A percentile compares a stretch with the other conserved stretches of the same genome.
phyloP scores from a whole-genome alignment of 2,113 vertebrate species.

The Elanus axillaris region DNA sequence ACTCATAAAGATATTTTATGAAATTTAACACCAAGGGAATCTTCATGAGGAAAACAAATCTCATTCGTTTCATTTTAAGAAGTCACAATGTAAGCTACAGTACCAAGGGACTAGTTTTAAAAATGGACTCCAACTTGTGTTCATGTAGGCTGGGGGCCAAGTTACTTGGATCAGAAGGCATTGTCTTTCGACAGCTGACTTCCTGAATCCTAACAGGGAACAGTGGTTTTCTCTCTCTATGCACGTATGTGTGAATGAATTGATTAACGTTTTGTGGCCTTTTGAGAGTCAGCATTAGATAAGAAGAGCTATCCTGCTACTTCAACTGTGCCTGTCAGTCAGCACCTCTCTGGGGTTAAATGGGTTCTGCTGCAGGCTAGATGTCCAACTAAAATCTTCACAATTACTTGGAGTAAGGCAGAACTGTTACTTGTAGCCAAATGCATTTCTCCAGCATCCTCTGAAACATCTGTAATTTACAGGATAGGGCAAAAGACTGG shows the following conservation, averaged over 20 bases:
- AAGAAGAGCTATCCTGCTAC: neutral
- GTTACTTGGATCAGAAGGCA: neutral
- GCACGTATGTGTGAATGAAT: neutral
- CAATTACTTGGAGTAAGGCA: neutral
- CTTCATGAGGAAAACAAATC: neutral
- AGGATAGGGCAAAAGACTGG: neutral
- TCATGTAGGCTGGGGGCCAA: neutral
- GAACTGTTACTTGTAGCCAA: neutral
- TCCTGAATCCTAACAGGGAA: neutral
- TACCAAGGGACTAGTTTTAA: neutral
- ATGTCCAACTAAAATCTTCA: neutral
- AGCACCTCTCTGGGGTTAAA: neutral
- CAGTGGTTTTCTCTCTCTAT: neutral
- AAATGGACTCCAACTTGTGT: neutral
- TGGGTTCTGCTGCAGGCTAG: neutral
- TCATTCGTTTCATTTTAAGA: neutral
- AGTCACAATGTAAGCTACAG: neutral
- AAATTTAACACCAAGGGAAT: neutral
- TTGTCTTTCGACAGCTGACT: neutral
- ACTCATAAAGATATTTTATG: neutral
- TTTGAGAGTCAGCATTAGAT: neutral
- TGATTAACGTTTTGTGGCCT: neutral
- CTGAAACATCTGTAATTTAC: neutral
- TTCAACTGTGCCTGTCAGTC: neutral
- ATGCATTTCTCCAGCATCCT: neutral